A percentile compares a stretch with the other conserved stretches of the same genome.
These are phyloP conservation scores for Gymnothorax reevesii DNA, from an alignment of 2,797 vertebrate genomes.

Conservation along the genomic window DNA sequence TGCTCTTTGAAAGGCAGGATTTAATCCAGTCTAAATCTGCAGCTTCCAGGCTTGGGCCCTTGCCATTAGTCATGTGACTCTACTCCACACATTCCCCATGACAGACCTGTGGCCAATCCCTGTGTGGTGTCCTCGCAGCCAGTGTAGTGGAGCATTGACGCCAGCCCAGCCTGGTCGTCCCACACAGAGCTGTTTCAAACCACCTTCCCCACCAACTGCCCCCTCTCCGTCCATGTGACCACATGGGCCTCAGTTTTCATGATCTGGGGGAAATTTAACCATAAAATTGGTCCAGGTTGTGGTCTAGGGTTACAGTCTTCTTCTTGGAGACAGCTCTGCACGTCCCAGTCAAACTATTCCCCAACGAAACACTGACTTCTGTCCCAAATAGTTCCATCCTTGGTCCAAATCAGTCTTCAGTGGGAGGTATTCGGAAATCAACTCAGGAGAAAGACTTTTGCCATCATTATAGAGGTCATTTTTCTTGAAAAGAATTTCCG, in stretches of 20 bases:
- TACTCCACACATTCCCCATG: too few species aligned
- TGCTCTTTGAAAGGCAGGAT: background rate
- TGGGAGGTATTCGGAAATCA: background rate
- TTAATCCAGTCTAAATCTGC: background rate
- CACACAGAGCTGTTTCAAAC: background rate
- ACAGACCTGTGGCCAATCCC: too few species aligned
- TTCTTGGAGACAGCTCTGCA: background rate
- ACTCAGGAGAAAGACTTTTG: background rate
- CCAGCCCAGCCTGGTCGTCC: conserved; percentile 1
- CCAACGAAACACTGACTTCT: background rate
- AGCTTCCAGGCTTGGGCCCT: conserved; percentile 4
- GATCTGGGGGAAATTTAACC: background rate
- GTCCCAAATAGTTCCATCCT: background rate
- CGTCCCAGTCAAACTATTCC: background rate
- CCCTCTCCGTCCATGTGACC: background rate
- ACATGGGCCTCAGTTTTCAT: background rate
- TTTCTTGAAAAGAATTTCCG: background rate
- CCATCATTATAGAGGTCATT: background rate
- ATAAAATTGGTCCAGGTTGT: background rate
- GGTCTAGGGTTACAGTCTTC: background rate
- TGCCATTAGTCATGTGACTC: background rate
- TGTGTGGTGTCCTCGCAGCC: background rate
- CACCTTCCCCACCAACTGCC: background rate
- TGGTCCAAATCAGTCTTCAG: background rate
- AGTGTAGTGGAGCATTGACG: background rate